A percentile compares a stretch with the other conserved stretches of the same genome.
Evolutionary conservation across 1,140 invertebrate species (phyloP).

Genomic region (Cotesia typhae): DNA sequence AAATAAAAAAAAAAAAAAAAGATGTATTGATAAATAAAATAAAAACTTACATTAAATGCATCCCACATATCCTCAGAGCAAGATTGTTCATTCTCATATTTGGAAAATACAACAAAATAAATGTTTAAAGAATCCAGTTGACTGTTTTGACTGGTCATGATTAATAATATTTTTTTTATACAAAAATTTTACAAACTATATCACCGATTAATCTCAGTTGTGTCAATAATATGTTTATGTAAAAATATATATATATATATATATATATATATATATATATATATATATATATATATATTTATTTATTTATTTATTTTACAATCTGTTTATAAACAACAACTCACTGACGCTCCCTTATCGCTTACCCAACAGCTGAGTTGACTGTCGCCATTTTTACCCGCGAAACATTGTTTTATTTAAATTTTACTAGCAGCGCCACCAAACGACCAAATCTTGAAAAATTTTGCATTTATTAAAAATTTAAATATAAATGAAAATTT

Average conservation of each 20-base stretch:
- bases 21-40: slow-evolving; percentile 23
- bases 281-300: neutral
- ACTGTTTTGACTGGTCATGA: slow-evolving; percentile 44
- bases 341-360: neutral
- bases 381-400: too few relatives aligned
- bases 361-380: neutral
- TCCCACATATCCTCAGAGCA: slow-evolving; percentile 62
- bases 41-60: slow-evolving; percentile 58
- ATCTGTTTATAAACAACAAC: neutral
- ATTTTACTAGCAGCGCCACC: neutral
- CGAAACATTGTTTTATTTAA: too few relatives aligned
- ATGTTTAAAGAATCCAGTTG: slow-evolving; percentile 52
- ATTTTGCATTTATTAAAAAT: too few relatives aligned
- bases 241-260: neutral
- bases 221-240: neutral
- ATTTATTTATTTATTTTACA: neutral
- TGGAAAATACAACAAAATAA: slow-evolving; percentile 56
- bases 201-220: neutral
- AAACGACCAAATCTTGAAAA: neutral
- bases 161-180: neutral
- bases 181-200: neutral
- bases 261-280: too few relatives aligned
- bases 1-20: neutral
- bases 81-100: slow-evolving; percentile 52
- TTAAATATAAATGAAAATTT: too few relatives aligned